Conservation (phyloP, 2,113 vertebrate genomes). For the Pterocles gutturalis region DNA sequence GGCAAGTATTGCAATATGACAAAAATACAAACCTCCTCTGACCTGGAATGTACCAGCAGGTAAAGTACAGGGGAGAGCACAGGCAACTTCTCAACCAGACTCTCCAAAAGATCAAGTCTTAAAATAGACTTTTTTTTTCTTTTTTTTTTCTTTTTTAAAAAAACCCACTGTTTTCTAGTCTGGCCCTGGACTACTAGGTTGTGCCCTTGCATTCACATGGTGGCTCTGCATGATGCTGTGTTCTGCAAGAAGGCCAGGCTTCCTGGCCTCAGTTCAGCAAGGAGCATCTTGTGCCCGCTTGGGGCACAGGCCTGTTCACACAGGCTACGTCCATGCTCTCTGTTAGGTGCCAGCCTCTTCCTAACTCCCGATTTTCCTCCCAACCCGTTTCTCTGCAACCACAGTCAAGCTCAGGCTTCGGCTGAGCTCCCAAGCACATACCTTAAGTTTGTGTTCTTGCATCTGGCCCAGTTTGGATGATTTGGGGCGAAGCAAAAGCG, state of each 20-base stretch:
- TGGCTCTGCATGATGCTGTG: not conserved
- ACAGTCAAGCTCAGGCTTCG: accelerated
- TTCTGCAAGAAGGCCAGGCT: not conserved
- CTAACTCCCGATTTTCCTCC: not conserved
- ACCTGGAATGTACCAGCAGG: slow-evolving; percentile 75
- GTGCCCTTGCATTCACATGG: not conserved
- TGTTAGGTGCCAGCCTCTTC: not conserved
- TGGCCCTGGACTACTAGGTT: not conserved
- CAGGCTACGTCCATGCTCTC: accelerated
- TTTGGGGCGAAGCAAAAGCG: not conserved
- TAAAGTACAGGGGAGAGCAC: slow-evolving; percentile 70
- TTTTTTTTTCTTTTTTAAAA: too few species aligned
- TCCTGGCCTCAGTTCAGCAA: not conserved
- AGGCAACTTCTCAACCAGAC: slow-evolving; percentile 26
- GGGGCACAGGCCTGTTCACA: not conserved
- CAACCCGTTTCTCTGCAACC: not conserved
- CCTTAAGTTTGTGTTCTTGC: not conserved
- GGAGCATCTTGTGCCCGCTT: not conserved
- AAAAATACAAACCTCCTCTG: slow-evolving; percentile 77
- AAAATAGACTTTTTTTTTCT: not conserved
- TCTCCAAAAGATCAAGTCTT: not conserved
- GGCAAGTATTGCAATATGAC: slow-evolving; percentile 75
- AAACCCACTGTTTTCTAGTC: not conserved
- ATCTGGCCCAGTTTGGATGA: not conserved
- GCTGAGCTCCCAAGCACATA: not conserved